These are phyloP conservation scores for Equus quagga DNA, from an alignment of 2,113 vertebrate genomes.

Conservation along the genomic window DNA sequence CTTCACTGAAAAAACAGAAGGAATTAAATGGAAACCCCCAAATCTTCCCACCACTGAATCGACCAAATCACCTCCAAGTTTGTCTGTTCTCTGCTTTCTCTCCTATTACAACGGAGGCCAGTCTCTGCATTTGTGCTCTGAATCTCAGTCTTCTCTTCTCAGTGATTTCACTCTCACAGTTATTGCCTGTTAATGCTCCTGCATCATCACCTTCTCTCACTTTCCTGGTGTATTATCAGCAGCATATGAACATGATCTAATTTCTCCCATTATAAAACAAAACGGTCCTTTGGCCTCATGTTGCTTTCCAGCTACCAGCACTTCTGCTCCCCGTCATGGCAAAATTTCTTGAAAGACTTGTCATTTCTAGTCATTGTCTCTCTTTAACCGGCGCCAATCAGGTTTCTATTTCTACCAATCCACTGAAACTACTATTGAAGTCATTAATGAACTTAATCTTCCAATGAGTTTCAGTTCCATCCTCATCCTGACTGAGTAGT, in stretches of 20 bases:
- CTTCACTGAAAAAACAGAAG: slow-evolving; percentile 52
- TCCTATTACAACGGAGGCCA: neutral
- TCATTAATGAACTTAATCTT: neutral
- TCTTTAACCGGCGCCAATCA: neutral
- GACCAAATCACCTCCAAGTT: neutral
- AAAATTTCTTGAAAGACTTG: neutral
- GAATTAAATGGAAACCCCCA: slow-evolving; percentile 54
- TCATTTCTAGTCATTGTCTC: neutral
- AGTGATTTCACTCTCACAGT: neutral
- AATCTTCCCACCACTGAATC: neutral
- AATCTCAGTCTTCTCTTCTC: neutral
- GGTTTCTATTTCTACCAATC: neutral
- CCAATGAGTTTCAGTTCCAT: neutral
- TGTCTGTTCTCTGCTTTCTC: neutral
- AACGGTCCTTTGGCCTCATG: neutral
- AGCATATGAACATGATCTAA: neutral
- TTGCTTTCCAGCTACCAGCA: neutral
- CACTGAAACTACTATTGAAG: neutral
- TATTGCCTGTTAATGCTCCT: fast-evolving
- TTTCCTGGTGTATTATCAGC: neutral
- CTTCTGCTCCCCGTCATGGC: neutral
- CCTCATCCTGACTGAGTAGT: neutral
- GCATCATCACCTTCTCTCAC: neutral
- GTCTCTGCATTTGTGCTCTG: neutral
- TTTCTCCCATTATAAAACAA: neutral